Conservation (phyloP, 92 coral and sea anemone genomes). For the Montipora capitata region DNA sequence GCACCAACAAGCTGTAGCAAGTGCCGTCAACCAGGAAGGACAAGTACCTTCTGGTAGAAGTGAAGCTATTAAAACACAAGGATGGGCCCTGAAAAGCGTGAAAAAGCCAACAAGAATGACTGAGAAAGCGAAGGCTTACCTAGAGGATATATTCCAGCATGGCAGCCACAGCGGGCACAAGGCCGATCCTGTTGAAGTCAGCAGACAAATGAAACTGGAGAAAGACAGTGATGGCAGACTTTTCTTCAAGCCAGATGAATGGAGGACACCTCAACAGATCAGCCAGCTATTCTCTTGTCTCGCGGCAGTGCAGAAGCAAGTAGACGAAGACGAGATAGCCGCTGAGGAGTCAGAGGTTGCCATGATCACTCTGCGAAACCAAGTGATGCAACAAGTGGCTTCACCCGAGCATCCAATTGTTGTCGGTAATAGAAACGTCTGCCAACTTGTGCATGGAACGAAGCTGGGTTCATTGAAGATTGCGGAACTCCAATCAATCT, state of each 20-base stretch:
- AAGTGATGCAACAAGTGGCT: conserved; percentile 19
- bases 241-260: too few species aligned
- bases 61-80: neutral
- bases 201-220: conserved; percentile 7
- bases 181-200: conserved; percentile 27
- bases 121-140: conserved; percentile 45
- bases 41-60: neutral
- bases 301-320: conserved; percentile 43
- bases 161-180: conserved; percentile 28
- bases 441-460: conserved; percentile 10
- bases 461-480: conserved; percentile 36
- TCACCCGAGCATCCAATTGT: conserved; percentile 27
- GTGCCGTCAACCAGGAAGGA: neutral
- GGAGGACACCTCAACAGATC: conserved; percentile 32
- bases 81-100: conserved; percentile 56
- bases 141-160: conserved; percentile 30
- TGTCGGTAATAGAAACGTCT: conserved; percentile 38
- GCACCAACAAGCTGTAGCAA: conserved; percentile 20
- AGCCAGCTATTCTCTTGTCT: conserved; percentile 32
- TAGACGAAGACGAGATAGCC: conserved; percentile 3
- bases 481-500: conserved; percentile 26
- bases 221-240: conserved; percentile 4
- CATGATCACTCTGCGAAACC: neutral
- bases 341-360: conserved; percentile 28
- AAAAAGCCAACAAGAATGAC: conserved; percentile 42